Percentiles rank a stretch among this genome's conserved stretches.
Evolutionary conservation across 1,140 invertebrate species (phyloP).

Genomic region (Fragariocoptes setiger): DNA sequence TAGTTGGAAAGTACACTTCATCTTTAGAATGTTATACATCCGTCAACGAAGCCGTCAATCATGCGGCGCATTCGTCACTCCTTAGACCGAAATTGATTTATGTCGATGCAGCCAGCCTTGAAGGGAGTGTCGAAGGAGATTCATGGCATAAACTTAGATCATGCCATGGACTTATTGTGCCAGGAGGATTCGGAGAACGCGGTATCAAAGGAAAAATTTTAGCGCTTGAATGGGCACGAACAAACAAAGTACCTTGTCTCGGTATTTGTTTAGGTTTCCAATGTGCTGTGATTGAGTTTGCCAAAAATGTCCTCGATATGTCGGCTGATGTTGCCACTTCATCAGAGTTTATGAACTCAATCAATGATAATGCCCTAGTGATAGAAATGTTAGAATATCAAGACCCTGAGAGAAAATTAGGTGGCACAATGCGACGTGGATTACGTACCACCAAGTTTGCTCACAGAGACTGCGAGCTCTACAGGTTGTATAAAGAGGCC

Average conservation of each 20-base stretch:
- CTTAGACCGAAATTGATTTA: slow-evolving; percentile 49
- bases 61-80: slow-evolving; percentile 49
- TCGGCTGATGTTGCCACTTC: slow-evolving; percentile 14
- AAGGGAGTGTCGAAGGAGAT: slow-evolving; percentile 20
- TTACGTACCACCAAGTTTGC: slow-evolving; percentile 51
- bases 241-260: slow-evolving; percentile 57
- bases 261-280: slow-evolving; percentile 91
- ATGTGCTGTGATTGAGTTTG: slow-evolving; percentile 81
- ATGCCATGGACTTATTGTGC: slow-evolving; percentile 59
- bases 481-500: slow-evolving; percentile 18
- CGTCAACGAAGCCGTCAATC: slow-evolving; percentile 70
- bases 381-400: slow-evolving; percentile 98
- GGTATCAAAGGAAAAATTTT: slow-evolving; percentile 86
- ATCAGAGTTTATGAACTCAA: slow-evolving; percentile 15
- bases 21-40: slow-evolving; percentile 85
- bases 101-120: slow-evolving; percentile 65
- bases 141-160: neutral
- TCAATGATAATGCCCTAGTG: slow-evolving; percentile 67
- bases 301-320: slow-evolving; percentile 39
- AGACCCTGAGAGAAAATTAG: slow-evolving; percentile 38
- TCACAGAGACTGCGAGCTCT: slow-evolving; percentile 13
- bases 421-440: slow-evolving; percentile 90
- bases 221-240: slow-evolving; percentile 67
- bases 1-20: slow-evolving; percentile 97
- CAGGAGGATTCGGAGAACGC: slow-evolving; percentile 79